Evolutionary conservation across 2,113 vertebrate species (phyloP).

Genomic region (Drymodes brunneopygia): DNA sequence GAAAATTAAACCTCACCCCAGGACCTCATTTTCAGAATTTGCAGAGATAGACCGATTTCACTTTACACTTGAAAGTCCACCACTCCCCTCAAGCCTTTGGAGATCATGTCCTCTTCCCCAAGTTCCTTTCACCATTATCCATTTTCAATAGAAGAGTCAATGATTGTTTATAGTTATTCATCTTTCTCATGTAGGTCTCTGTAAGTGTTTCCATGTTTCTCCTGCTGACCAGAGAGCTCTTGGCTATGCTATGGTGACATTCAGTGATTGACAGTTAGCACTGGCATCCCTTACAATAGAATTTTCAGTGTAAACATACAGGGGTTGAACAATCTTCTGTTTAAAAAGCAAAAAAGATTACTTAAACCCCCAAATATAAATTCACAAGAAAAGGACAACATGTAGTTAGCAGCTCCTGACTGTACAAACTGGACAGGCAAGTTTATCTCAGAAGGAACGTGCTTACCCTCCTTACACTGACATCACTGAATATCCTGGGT

Average conservation of each 20-base stretch:
- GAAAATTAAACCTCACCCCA: background rate
- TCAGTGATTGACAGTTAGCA: background rate
- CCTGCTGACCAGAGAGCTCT: background rate
- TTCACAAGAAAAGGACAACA: background rate
- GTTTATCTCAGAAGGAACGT: background rate
- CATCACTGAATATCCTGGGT: background rate
- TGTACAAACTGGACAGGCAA: background rate
- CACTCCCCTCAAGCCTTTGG: accelerated
- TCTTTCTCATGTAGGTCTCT: background rate
- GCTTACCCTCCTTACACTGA: background rate
- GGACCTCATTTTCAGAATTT: background rate
- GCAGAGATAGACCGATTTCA: background rate
- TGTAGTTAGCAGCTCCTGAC: background rate
- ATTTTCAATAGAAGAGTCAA: background rate
- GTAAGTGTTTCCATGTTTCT: background rate
- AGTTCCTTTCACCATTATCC: background rate
- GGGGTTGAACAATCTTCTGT: background rate
- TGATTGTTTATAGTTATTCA: background rate
- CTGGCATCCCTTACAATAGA: background rate
- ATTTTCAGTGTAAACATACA: background rate
- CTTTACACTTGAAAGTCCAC: background rate
- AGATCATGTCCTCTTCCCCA: background rate
- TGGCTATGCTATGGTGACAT: background rate
- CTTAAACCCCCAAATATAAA: background rate
- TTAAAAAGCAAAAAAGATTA: accelerated